Evolutionary conservation across 2,113 vertebrate genomes (phyloP).

Genomic region (Terrapene triunguis): DNA sequence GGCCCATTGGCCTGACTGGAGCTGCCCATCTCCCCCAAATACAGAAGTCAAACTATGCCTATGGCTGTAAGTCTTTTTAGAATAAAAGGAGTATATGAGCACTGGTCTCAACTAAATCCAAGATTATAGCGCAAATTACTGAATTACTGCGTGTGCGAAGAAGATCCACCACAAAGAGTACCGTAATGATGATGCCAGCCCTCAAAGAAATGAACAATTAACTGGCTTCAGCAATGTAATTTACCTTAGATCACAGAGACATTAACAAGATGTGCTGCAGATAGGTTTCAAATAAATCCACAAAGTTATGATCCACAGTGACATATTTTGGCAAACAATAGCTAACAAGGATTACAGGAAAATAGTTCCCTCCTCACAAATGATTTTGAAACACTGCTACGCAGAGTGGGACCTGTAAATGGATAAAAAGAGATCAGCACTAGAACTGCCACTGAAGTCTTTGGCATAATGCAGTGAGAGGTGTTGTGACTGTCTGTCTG

Average conservation of each 20-base stretch:
- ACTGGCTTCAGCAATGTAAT: background rate
- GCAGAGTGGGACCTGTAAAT: background rate
- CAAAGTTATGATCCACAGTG: background rate
- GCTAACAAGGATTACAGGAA: constrained; percentile 11
- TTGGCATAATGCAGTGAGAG: background rate
- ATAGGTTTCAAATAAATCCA: constrained; percentile 2
- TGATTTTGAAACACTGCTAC: background rate
- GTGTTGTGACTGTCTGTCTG: background rate
- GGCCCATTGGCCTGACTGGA: background rate
- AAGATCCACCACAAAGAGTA: background rate
- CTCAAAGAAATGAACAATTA: constrained; percentile 4
- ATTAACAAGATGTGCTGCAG: background rate
- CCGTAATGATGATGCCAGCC: background rate
- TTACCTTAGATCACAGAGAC: constrained; percentile 8
- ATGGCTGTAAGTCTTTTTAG: background rate
- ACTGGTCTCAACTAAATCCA: background rate
- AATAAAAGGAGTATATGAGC: background rate
- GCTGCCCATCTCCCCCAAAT: background rate
- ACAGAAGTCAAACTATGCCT: background rate
- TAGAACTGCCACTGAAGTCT: accelerated
- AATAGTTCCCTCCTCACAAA: background rate
- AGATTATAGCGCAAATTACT: background rate
- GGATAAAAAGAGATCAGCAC: background rate
- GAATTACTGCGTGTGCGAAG: background rate
- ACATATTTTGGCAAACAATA: background rate